These are phyloP conservation scores for Caloenas nicobarica DNA, from an alignment of 2,113 vertebrate species.

Conservation along the genomic window DNA sequence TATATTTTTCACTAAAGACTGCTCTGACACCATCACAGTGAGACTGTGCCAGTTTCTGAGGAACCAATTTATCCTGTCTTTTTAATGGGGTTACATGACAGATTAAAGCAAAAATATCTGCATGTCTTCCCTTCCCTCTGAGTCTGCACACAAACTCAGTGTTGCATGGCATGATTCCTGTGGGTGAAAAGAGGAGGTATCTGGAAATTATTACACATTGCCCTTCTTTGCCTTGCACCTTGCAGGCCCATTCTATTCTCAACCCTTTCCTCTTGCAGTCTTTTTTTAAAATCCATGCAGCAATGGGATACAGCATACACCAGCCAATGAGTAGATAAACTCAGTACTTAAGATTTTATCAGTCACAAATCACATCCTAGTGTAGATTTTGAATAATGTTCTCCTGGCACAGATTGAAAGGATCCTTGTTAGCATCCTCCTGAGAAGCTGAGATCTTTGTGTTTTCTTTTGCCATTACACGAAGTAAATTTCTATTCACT, in stretches of 20 bases:
- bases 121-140: neutral
- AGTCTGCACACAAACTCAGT: neutral
- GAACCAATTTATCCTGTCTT: neutral
- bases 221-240: neutral
- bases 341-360: neutral
- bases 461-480: neutral
- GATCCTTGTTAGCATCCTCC: neutral
- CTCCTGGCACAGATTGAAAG: neutral
- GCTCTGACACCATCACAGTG: neutral
- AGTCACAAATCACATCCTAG: neutral
- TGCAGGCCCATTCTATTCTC: neutral
- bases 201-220: neutral
- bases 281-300: neutral
- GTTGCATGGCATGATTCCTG: neutral
- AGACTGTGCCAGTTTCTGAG: neutral
- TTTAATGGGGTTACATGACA: neutral
- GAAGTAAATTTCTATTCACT: neutral
- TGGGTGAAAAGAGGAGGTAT: neutral
- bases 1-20: neutral
- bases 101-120: neutral
- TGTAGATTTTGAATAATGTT: slow-evolving; percentile 5
- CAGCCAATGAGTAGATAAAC: neutral
- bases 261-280: neutral
- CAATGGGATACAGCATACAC: neutral
- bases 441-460: neutral